Evolutionary conservation across 2,888 invertebrate species (phyloP).

Genomic region (Heteromurus nitidus): DNA sequence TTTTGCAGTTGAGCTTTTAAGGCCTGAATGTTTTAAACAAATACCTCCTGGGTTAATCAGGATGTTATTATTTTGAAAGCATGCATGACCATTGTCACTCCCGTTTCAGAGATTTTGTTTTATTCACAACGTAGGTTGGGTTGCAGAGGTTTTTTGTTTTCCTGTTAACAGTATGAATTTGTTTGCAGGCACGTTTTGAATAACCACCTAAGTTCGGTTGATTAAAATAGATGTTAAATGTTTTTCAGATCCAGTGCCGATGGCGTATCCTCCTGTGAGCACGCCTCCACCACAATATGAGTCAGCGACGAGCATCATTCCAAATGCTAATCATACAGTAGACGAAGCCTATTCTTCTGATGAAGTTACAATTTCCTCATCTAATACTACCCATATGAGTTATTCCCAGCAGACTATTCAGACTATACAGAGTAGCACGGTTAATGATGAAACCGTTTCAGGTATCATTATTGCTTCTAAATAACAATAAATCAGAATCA

Average conservation of each 20-base stretch:
- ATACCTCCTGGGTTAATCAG: not conserved
- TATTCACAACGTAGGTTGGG: constrained; percentile 35
- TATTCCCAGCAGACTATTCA: constrained; percentile 61
- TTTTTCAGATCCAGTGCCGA: constrained; percentile 37
- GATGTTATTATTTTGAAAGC: not conserved
- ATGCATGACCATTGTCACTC: not conserved
- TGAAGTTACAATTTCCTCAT: constrained; percentile 56
- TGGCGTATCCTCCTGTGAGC: constrained; percentile 61
- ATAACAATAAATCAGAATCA: constrained; percentile 20
- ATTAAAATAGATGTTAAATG: too few species aligned
- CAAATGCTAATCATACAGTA: constrained; percentile 50
- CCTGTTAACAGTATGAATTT: not conserved
- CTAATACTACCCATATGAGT: constrained; percentile 43
- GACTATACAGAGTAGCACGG: constrained; percentile 61
- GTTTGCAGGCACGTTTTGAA: not conserved
- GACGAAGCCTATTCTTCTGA: constrained; percentile 60
- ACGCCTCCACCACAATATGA: constrained; percentile 63
- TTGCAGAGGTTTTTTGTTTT: constrained; percentile 26
- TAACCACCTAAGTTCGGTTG: not conserved
- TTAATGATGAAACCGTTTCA: constrained; percentile 58
- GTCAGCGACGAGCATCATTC: constrained; percentile 61
- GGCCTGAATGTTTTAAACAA: too few species aligned
- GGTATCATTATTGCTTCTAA: constrained; percentile 53
- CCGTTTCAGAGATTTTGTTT: not conserved
- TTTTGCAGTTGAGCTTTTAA: too few species aligned